Evolutionary conservation across 2,113 vertebrate genomes (phyloP).

Genomic region (Edolisoma coerulescens): DNA sequence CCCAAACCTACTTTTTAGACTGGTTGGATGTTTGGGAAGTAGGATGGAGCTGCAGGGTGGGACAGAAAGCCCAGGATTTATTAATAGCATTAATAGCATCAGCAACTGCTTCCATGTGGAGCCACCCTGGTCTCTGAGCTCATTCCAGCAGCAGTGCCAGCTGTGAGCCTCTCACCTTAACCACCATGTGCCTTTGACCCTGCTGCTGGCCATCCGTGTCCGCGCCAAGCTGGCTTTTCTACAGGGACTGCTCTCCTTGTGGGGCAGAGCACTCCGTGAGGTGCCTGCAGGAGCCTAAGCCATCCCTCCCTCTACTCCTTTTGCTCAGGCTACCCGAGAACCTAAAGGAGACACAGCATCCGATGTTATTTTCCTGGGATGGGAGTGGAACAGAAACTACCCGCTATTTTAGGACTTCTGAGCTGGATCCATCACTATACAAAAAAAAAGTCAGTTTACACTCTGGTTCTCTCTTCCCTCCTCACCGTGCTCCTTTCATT

Average conservation of each 20-base stretch:
- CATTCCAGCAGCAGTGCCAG: not conserved
- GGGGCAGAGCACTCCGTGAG: not conserved
- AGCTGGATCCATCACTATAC: not conserved
- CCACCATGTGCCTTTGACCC: not conserved
- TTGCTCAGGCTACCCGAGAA: not conserved
- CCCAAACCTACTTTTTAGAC: not conserved
- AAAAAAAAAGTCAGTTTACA: not conserved
- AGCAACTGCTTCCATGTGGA: not conserved
- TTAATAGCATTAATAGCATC: not conserved
- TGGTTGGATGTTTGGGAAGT: not conserved
- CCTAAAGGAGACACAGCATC: not conserved
- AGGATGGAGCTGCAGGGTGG: not conserved
- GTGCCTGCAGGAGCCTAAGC: not conserved
- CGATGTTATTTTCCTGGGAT: not conserved
- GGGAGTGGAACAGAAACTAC: not conserved
- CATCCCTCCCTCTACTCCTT: not conserved
- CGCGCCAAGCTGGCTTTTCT: not conserved
- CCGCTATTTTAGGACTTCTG: not conserved
- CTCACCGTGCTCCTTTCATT: not conserved
- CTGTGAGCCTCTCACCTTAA: slow-evolving; percentile 3
- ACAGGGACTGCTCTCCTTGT: not conserved
- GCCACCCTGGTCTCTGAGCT: slow-evolving; percentile 7
- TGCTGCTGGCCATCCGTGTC: not conserved
- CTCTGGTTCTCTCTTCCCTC: not conserved
- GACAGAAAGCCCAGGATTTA: not conserved